These are phyloP conservation scores for Mamestra brassicae DNA, from an alignment of 2,888 invertebrate species.

Conservation along the genomic window DNA sequence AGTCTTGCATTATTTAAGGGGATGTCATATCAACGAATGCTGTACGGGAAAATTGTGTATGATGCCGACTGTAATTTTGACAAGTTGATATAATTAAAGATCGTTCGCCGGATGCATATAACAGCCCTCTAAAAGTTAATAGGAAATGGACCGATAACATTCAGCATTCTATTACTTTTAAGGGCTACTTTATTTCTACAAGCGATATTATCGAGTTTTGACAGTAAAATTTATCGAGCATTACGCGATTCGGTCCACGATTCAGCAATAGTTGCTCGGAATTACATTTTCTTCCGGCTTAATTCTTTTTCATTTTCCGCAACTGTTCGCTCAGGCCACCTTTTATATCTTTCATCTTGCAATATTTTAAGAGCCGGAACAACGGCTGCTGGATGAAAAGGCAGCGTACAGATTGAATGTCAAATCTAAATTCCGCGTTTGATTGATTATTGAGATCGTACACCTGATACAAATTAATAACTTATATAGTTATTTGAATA, in stretches of 20 bases:
- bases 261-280: conserved; percentile 58
- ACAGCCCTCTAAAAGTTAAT: conserved; percentile 40
- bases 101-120: conserved; percentile 31
- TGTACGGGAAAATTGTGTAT: background rate
- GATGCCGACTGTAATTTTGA: conserved; percentile 22
- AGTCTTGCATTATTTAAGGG: conserved; percentile 41
- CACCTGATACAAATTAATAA: conserved; percentile 44
- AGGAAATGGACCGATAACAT: conserved; percentile 42
- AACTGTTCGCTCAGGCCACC: conserved; percentile 41
- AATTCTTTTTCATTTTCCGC: conserved; percentile 64
- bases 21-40: background rate
- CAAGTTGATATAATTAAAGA: conserved; percentile 24
- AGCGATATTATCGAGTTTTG: conserved; percentile 64
- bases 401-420: conserved; percentile 48
- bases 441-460: conserved; percentile 37
- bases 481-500: background rate
- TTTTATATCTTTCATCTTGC: conserved; percentile 55
- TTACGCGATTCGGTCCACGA: conserved; percentile 53
- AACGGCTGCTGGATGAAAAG: conserved; percentile 29
- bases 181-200: conserved; percentile 57
- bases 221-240: conserved; percentile 65
- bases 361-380: conserved; percentile 49
- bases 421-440: conserved; percentile 45
- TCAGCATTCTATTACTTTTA: conserved; percentile 60
- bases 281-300: conserved; percentile 59